Percentiles rank a stretch among this genome's conserved stretches.
Evolutionary conservation across 1,140 invertebrate genomes (phyloP).

Genomic region (Bombyx mandarina): DNA sequence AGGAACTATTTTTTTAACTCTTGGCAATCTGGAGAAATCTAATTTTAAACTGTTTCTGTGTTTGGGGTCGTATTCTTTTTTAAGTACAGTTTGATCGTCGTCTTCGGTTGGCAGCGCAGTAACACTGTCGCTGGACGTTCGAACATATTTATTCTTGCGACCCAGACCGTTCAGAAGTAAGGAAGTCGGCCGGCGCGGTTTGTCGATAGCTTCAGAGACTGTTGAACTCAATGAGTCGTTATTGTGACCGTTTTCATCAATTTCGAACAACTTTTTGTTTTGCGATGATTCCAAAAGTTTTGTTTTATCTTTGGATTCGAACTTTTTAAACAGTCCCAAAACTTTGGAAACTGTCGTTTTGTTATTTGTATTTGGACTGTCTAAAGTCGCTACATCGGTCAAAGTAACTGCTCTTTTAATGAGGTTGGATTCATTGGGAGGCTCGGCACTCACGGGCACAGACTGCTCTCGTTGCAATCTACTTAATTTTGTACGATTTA

Average conservation of each 20-base stretch:
- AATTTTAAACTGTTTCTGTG: constrained; percentile 75
- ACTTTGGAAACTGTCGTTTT: constrained; percentile 77
- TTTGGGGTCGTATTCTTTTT: constrained; percentile 47
- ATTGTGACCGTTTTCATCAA: constrained; percentile 27
- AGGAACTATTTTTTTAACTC: constrained; percentile 70
- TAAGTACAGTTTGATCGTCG: constrained; percentile 31
- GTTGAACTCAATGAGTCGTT: constrained; percentile 24
- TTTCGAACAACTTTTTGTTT: constrained; percentile 23
- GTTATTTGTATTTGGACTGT: constrained; percentile 55
- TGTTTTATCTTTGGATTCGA: constrained; percentile 65
- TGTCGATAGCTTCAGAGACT: constrained; percentile 25
- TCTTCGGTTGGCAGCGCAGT: constrained; percentile 29
- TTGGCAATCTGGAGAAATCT: constrained; percentile 77
- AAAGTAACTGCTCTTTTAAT: constrained; percentile 78
- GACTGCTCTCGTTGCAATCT: constrained; percentile 75
- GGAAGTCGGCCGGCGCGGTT: constrained; percentile 63
- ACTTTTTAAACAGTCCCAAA: constrained; percentile 80
- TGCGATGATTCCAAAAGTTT: constrained; percentile 35
- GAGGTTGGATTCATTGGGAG: constrained; percentile 72
- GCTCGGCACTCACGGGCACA: constrained; percentile 69
- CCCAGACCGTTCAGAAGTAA: constrained; percentile 63
- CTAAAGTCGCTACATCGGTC: constrained; percentile 73
- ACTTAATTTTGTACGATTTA: constrained; percentile 49
- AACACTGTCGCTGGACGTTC: constrained; percentile 45
- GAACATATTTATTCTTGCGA: constrained; percentile 51